These are phyloP conservation scores for Spondyliosoma cantharus DNA, from an alignment of 2,797 vertebrate species.

Conservation along the genomic window DNA sequence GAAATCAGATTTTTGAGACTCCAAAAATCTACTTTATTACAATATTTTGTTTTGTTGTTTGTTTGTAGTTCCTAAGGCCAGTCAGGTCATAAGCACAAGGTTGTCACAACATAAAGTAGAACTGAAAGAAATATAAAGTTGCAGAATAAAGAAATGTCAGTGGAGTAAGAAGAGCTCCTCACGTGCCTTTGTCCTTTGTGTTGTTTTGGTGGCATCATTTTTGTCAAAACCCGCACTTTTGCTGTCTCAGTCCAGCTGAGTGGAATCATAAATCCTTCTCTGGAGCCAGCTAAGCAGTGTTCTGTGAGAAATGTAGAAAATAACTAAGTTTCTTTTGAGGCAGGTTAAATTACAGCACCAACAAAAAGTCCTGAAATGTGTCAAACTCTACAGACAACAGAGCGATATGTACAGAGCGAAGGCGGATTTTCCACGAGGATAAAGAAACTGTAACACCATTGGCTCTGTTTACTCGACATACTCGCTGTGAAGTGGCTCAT, in stretches of 20 bases:
- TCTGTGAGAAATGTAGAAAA: conserved; percentile 1
- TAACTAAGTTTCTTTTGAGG: not conserved
- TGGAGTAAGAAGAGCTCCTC: not conserved
- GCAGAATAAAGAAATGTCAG: not conserved
- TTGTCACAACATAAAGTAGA: no score
- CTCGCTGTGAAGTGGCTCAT: conserved; percentile 19
- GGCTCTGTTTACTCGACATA: conserved; percentile 14
- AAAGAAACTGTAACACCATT: conserved; percentile 1
- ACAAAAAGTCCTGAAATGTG: not conserved
- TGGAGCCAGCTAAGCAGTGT: not conserved
- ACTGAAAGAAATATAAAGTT: no score
- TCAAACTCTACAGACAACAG: not conserved
- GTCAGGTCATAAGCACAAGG: no score
- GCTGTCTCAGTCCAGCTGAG: not conserved
- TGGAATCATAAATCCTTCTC: not conserved
- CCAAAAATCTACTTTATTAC: no score
- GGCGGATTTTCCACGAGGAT: not conserved
- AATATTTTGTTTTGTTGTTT: no score
- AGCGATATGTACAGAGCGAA: not conserved
- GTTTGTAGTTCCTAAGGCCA: no score
- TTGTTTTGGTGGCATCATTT: not conserved
- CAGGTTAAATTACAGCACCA: not conserved
- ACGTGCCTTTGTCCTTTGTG: not conserved
- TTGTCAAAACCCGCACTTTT: not conserved
- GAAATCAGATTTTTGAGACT: no score